phyloP scores from a whole-genome alignment of 2,113 vertebrate species.

The Sorex fumeus region DNA sequence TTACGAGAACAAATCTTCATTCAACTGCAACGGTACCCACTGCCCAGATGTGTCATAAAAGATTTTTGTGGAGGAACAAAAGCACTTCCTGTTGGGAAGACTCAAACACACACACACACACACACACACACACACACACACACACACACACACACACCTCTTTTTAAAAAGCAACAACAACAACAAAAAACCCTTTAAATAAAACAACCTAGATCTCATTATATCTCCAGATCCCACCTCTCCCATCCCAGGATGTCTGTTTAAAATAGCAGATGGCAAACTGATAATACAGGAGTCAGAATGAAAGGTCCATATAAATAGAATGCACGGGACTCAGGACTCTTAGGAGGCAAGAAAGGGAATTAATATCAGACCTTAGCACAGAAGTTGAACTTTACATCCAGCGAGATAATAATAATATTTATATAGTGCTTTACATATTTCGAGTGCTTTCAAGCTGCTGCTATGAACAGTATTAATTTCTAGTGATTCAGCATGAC shows the following conservation, averaged over 20 bases:
- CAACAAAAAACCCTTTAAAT: too few species aligned
- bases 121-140: too few species aligned
- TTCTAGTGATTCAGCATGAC: conserved; percentile 69
- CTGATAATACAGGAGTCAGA: conserved; percentile 45
- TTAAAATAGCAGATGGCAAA: conserved; percentile 70
- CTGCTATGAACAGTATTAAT: conserved; percentile 59
- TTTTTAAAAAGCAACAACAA: neutral
- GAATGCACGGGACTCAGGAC: neutral
- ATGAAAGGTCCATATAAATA: conserved; percentile 58
- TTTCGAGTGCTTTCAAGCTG: conserved; percentile 62
- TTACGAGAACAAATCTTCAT: conserved; percentile 76
- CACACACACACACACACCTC: too few species aligned
- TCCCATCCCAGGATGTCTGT: neutral
- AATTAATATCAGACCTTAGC: conserved; percentile 56
- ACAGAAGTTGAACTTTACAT: conserved; percentile 69
- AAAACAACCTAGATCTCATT: neutral
- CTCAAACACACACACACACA: neutral
- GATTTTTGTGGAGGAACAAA: conserved; percentile 32
- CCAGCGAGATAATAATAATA: conserved; percentile 72
- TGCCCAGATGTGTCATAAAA: conserved; percentile 54
- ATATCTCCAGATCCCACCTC: neutral
- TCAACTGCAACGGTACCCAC: conserved; percentile 33
- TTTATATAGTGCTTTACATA: conserved; percentile 66
- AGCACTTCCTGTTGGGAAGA: conserved; percentile 50
- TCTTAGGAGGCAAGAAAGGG: conserved; percentile 54